Evolutionary conservation across 2,888 invertebrate species (phyloP), one percentile per base, ranked within the genome.

Genomic region (Platerodrilus igneus): DNA sequence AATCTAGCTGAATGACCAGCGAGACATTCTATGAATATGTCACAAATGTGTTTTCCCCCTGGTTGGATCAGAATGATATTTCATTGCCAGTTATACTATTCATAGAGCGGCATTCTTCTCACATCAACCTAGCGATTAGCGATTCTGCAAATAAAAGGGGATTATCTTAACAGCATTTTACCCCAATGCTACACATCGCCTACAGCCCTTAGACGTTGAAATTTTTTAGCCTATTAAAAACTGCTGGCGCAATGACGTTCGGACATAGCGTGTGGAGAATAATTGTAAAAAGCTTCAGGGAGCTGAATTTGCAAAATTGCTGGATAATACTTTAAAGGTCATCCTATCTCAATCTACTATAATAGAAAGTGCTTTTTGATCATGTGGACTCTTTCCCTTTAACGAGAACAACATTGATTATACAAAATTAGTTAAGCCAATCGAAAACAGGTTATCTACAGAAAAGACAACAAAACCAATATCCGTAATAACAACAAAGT

Each of bases 1-100:
- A 68, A 7, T 60, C 46, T 33, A 67, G 67, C 4, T 68, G 68
- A 70, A 71, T 63, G 66, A 66, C 59, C 7, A 47, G 55, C 2
- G 60, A 59, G 44, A 57, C 53, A 3, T 67, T 69, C 51, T 65
- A n/a, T n/a, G n/a, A 68, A 50, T 67, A 58, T 45, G 53, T 68
- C 3, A 52, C 58, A 4, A 63, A 66, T 48, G 48, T 63, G 17
- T 66, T 67, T 50, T 38, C 10, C 10, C 10, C 25, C 7, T 25
- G 25, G 25, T 10, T 25, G 3, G n/a, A n/a, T n/a, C n/a, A n/a
- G n/a, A n/a, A 63, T 37, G 42, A 57, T 18, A 56, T 67, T 21
- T 33, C 51, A 31, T 48, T 58, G n/a, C 67, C 57, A 21, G 52
- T 67, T 18, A 54, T 69, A 31, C 37, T 67, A 3, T 68, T 64